Conservation (phyloP, 2,113 vertebrate species). For the Peromyscus leucopus region DNA sequence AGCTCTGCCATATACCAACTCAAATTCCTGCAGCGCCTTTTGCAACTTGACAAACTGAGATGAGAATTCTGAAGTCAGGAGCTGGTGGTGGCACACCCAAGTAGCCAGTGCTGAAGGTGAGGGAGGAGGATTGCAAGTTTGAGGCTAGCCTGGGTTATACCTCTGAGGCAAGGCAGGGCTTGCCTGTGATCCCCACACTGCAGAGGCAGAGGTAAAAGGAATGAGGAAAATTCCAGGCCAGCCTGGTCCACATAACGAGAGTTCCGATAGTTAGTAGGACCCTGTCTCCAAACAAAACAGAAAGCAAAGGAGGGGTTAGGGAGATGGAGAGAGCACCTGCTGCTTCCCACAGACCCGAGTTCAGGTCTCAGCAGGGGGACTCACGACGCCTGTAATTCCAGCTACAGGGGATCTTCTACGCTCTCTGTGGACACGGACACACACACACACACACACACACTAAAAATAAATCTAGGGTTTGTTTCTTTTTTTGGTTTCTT, state of each 20-base stretch:
- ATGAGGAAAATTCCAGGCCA: neutral
- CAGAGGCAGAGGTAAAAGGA: neutral
- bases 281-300: neutral
- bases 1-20: neutral
- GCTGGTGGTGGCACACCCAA: neutral
- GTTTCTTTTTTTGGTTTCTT: neutral
- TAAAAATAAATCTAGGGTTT: neutral
- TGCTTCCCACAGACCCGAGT: neutral
- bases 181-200: neutral
- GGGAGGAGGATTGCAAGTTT: neutral
- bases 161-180: neutral
- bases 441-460: neutral
- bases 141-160: neutral
- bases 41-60: constrained; percentile 10
- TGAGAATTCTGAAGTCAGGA: neutral
- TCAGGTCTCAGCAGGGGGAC: neutral
- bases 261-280: neutral
- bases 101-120: neutral
- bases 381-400: neutral
- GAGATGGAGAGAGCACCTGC: neutral
- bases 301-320: neutral
- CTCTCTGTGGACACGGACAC: neutral
- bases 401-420: neutral
- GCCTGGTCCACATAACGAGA: neutral
- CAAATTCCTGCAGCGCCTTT: constrained; percentile 7